Evolutionary conservation across 2,113 vertebrate genomes (phyloP).

Genomic region (Nematolebias whitei): DNA sequence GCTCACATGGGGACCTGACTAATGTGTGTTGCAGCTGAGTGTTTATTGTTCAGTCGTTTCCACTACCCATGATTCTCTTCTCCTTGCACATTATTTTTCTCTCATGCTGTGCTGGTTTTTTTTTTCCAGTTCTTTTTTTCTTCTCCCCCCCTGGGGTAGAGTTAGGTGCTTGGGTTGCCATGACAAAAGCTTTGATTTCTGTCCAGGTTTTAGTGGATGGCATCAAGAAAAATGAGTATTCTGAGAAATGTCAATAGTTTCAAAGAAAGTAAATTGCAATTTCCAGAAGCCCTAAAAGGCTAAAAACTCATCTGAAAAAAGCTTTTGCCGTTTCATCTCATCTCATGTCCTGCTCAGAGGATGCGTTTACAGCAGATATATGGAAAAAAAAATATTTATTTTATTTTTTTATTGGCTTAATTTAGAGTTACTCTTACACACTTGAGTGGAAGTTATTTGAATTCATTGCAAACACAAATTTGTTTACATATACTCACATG

Average conservation of each 20-base stretch:
- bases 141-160: constrained; percentile 1
- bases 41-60: constrained; percentile 48
- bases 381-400: not conserved
- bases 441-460: not conserved
- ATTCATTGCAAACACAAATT: no score
- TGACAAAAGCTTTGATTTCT: constrained; percentile 53
- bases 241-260: constrained; percentile 51
- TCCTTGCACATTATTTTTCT: constrained; percentile 13
- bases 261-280: constrained; percentile 28
- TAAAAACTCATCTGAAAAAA: constrained; percentile 3
- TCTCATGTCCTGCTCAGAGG: not conserved
- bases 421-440: not conserved
- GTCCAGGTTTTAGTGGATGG: constrained; percentile 31
- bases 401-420: not conserved
- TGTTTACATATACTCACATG: no score
- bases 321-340: not conserved
- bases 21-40: constrained; percentile 49
- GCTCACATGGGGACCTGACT: constrained; percentile 39
- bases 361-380: not conserved
- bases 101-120: constrained; percentile 45
- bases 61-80: constrained; percentile 35
- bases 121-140: constrained; percentile 28
- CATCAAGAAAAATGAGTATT: constrained; percentile 44
- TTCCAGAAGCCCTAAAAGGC: constrained; percentile 10
- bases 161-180: constrained; percentile 44